A percentile compares a stretch with the other conserved stretches of the same genome.
These are phyloP conservation scores for Leucophenga montana DNA, from an alignment of 2,888 invertebrate species.

Conservation along the genomic window DNA sequence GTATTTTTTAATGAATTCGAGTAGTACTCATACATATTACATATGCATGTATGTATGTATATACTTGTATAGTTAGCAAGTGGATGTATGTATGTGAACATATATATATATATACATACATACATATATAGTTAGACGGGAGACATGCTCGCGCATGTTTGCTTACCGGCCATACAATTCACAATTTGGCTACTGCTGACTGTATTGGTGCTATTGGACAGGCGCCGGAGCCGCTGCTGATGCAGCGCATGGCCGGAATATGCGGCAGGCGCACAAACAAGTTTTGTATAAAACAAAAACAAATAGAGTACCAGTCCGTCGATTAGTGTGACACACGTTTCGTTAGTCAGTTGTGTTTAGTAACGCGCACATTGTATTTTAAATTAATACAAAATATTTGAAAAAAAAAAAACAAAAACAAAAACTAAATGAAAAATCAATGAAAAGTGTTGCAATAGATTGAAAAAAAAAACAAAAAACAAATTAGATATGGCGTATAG, in stretches of 20 bases:
- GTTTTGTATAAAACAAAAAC: too few species aligned
- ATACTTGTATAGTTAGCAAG: not conserved
- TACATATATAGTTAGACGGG: not conserved
- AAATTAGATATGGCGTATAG: too few species aligned
- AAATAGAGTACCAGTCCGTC: too few species aligned
- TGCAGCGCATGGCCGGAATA: constrained; percentile 28
- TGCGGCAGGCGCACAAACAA: too few species aligned
- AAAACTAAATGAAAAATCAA: not conserved
- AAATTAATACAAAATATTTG: too few species aligned
- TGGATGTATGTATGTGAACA: too few species aligned
- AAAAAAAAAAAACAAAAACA: too few species aligned
- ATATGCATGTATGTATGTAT: constrained; percentile 31
- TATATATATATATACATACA: constrained; percentile 33
- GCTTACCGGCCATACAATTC: not conserved
- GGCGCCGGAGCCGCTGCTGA: constrained; percentile 61
- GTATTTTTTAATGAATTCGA: constrained; percentile 33
- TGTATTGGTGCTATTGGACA: constrained; percentile 52
- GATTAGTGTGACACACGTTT: too few species aligned
- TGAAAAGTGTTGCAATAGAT: constrained; percentile 11
- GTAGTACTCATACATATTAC: constrained; percentile 49
- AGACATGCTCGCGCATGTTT: not conserved
- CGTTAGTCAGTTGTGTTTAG: too few species aligned
- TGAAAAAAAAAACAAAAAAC: too few species aligned
- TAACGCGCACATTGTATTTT: too few species aligned
- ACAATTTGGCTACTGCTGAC: constrained; percentile 20